Evolutionary conservation across 1,140 invertebrate genomes (phyloP), one percentile per base, ranked within the genome.

Genomic region (Macrosteles quadrilineatus): DNA sequence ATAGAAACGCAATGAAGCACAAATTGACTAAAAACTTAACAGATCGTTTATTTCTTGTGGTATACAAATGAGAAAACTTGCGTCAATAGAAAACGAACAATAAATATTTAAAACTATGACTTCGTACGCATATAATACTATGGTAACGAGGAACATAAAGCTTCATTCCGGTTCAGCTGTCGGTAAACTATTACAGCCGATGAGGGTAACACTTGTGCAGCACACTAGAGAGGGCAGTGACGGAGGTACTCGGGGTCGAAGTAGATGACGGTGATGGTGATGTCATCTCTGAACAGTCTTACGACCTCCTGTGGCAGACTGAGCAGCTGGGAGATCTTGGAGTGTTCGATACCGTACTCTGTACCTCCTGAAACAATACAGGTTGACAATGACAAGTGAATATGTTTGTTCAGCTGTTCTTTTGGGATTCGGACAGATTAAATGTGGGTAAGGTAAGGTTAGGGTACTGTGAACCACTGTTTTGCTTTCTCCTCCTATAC

Each of bases 241-340:
- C 90, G 86, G 57, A 96, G 83, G 81, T 89, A 95, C 76, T 96
- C 93, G 0, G 91, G 87, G 79, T 96, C 92, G 80, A 95, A 95
- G 77, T 94, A 96, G 12, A 94, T 84, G 53, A 97, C 87, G 17
- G 91, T 94, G 25, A 96, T 88, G 1, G 94, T 94, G 69, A 97
- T 97, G 79, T 97, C 95, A 80, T 97, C 95, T 59, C 95, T 84
- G 82, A 95, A 96, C 72, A 92, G 86, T 68, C 95, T 84, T 43
- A 94, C 91, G 9, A 93, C 87, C 77, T 95, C 92, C 69, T 90
- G 87, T 0, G 94, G 89, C 73, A 97, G 78, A 25, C 91, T 93
- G 32, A 99, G 83, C 77, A 96, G 87, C 74, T 95, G 90, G 1
- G 95, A 93, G 40, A 98, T 83, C 77, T 92, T 90, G 0, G 87